Conservation (phyloP, 1,140 invertebrate species). For the Drosophila auraria region DNA sequence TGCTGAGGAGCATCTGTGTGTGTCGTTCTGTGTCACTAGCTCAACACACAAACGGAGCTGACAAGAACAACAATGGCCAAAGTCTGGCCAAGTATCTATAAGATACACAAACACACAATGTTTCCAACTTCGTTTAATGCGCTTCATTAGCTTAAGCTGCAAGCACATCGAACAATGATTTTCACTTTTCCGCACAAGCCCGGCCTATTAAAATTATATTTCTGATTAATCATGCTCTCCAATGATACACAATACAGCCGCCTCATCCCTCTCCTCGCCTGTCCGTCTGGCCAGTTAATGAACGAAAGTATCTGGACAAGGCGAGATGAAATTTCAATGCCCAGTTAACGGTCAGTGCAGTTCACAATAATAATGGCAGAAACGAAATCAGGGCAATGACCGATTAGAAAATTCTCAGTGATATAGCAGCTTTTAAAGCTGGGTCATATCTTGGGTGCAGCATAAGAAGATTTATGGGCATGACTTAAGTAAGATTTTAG, state of each 20-base stretch:
- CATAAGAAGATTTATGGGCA: background rate
- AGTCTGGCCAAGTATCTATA: slow-evolving; percentile 51
- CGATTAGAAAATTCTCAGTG: slow-evolving; percentile 60
- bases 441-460: slow-evolving; percentile 3
- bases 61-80: slow-evolving; percentile 38
- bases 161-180: slow-evolving; percentile 63
- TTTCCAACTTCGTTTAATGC: slow-evolving; percentile 52
- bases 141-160: slow-evolving; percentile 73
- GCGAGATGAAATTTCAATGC: slow-evolving; percentile 1
- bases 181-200: slow-evolving; percentile 55
- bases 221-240: slow-evolving; percentile 72
- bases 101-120: slow-evolving; percentile 50
- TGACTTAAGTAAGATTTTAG: background rate
- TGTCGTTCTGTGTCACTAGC: slow-evolving; percentile 71
- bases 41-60: slow-evolving; percentile 31
- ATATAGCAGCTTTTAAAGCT: slow-evolving; percentile 13
- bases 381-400: slow-evolving; percentile 48
- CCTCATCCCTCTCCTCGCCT: background rate
- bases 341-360: slow-evolving; percentile 52
- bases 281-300: slow-evolving; percentile 38
- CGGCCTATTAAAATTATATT: slow-evolving; percentile 68
- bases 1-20: slow-evolving; percentile 19
- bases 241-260: slow-evolving; percentile 37
- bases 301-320: slow-evolving; percentile 31
- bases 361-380: slow-evolving; percentile 9